A percentile compares a stretch with the other conserved stretches of the same genome.
phyloP scores from a whole-genome alignment of 2,113 vertebrate species.

The Pyxicephalus adspersus region DNA sequence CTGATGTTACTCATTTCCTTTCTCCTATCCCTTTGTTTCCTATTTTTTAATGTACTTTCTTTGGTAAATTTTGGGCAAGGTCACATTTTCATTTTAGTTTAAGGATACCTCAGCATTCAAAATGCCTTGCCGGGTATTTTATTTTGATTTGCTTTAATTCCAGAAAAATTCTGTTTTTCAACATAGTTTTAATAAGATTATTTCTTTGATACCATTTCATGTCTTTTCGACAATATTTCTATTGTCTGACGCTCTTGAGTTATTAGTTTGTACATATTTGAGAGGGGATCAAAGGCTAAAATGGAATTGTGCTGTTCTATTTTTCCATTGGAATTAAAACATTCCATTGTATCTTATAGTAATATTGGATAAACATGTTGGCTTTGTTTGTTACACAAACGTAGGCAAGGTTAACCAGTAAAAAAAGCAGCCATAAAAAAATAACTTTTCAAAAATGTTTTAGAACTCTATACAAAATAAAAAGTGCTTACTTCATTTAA shows the following conservation, averaged over 20 bases:
- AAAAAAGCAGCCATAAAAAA: too few relatives aligned
- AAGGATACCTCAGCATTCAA: too few relatives aligned
- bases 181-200: not conserved
- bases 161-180: not conserved
- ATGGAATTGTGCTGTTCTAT: not conserved
- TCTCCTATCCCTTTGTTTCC: too few relatives aligned
- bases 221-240: not conserved
- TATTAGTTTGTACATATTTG: conserved; percentile 26
- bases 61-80: too few relatives aligned
- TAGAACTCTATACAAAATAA: too few relatives aligned
- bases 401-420: too few relatives aligned
- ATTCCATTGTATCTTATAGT: conserved; percentile 3
- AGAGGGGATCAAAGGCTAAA: conserved; percentile 5
- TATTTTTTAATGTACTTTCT: too few relatives aligned
- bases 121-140: not conserved
- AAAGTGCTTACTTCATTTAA: too few relatives aligned
- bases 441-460: too few relatives aligned
- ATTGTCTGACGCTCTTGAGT: not conserved
- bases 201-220: not conserved
- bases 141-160: not conserved
- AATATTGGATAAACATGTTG: conserved; percentile 21
- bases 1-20: too few relatives aligned
- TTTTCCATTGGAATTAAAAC: conserved; percentile 7
- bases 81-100: too few relatives aligned
- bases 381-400: conserved; percentile 6